These are phyloP conservation scores for Paradoxurus hermaphroditus DNA, from an alignment of 2,113 vertebrate species.

Conservation along the genomic window DNA sequence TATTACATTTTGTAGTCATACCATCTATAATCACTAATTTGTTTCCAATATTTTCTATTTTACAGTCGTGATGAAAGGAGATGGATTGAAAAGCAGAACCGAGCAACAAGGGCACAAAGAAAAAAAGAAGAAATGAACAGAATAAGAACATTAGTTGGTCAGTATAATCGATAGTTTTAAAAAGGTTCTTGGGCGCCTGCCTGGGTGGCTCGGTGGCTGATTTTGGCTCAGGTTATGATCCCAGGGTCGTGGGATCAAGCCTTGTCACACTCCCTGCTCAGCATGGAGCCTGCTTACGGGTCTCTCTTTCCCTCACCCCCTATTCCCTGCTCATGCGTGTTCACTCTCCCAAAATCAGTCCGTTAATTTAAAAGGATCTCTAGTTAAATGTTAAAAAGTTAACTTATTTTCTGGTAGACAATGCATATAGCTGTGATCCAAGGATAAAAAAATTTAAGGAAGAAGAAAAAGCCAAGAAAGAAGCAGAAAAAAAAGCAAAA, in stretches of 20 bases:
- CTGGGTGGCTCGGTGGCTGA: too few species aligned
- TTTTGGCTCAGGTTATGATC: too few species aligned
- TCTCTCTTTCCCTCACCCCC: too few species aligned
- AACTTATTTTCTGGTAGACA: conserved; percentile 85
- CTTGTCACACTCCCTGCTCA: too few species aligned
- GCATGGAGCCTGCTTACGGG: too few species aligned
- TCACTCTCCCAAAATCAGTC: too few species aligned
- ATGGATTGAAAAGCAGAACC: conserved; percentile 99
- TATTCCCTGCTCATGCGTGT: too few species aligned
- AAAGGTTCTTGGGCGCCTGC: background rate
- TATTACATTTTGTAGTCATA: background rate
- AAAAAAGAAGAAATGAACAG: conserved; percentile 99
- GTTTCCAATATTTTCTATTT: conserved; percentile 33
- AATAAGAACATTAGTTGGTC: conserved; percentile 94
- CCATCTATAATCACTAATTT: background rate
- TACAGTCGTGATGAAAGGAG: conserved; percentile 95
- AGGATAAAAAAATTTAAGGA: conserved; percentile 99
- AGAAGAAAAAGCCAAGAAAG: conserved; percentile 97
- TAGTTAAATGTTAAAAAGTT: conserved; percentile 22
- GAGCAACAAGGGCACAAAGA: conserved; percentile 93
- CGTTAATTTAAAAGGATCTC: background rate
- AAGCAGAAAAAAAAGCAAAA: conserved; percentile 98
- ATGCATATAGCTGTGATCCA: conserved; percentile 95
- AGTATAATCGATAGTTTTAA: conserved; percentile 37
- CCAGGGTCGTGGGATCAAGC: too few species aligned